Evolutionary conservation across 2,888 invertebrate genomes (phyloP).

Genomic region (Scaptomyza caliginosa): DNA sequence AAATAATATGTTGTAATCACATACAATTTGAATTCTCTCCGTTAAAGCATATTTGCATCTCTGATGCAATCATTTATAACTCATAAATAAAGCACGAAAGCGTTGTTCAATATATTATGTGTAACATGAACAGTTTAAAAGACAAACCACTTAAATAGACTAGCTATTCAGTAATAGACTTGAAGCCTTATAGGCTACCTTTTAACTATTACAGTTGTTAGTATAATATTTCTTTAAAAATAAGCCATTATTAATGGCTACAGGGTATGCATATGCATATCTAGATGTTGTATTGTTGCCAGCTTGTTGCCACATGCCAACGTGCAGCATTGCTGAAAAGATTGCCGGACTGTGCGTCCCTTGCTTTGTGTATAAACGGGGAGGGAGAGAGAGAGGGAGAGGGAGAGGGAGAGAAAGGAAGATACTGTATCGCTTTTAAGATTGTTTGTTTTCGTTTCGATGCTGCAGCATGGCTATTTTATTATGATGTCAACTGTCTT

Average conservation of each 20-base stretch:
- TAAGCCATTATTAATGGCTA: neutral
- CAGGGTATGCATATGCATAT: neutral
- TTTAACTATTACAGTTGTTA: too few species aligned
- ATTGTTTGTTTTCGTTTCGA: slow-evolving; percentile 4
- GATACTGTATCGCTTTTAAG: neutral
- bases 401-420: too few species aligned
- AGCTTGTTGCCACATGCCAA: slow-evolving; percentile 7
- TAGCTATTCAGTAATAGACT: too few species aligned
- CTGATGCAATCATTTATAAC: neutral
- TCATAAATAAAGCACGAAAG: neutral
- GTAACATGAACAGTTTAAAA: too few species aligned
- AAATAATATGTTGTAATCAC: neutral
- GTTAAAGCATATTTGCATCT: neutral
- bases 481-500: slow-evolving; percentile 8
- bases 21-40: neutral
- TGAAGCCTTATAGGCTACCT: too few species aligned
- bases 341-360: neutral
- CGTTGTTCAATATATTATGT: too few species aligned
- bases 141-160: too few species aligned
- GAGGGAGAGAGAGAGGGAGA: too few species aligned
- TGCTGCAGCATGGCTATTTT: neutral
- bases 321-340: neutral
- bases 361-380: too few species aligned
- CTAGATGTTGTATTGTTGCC: neutral
- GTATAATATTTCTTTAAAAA: neutral